These are phyloP conservation scores for Protosalanx chinensis DNA, from an alignment of 2,797 vertebrate genomes.

Conservation along the genomic window DNA sequence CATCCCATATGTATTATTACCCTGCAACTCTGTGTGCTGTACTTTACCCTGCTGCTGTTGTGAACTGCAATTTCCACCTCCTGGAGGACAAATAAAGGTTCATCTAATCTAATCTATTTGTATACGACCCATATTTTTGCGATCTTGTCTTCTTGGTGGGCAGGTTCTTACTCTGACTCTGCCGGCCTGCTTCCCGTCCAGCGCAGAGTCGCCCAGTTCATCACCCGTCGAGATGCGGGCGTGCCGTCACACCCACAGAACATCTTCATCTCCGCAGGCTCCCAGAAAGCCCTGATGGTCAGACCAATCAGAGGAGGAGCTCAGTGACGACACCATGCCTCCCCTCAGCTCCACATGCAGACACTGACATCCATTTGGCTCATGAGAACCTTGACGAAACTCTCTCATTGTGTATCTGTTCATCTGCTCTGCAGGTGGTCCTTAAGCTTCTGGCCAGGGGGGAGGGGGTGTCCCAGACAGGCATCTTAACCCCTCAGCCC, in stretches of 20 bases:
- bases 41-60: no score
- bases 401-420: no score
- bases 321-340: no score
- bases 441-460: slow-evolving; percentile 54
- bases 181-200: slow-evolving; percentile 48
- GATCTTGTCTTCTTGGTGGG: neutral
- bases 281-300: slow-evolving; percentile 61
- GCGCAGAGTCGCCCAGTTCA: slow-evolving; percentile 55
- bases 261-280: slow-evolving; percentile 62
- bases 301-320: no score
- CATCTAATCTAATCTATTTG: no score
- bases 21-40: no score
- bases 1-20: no score
- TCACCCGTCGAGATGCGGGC: slow-evolving; percentile 61
- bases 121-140: no score
- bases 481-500: slow-evolving; percentile 63
- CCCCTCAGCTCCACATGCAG: no score
- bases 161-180: slow-evolving; percentile 61
- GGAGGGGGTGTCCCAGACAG: slow-evolving; percentile 42
- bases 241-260: slow-evolving; percentile 45
- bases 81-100: no score
- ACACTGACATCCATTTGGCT: neutral
- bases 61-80: no score
- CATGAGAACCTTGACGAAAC: neutral
- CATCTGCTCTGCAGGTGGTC: slow-evolving; percentile 42